A percentile compares a stretch with the other conserved stretches of the same genome.
Conservation (phyloP, 1,140 invertebrate species). For the Drosophila gunungcola region DNA sequence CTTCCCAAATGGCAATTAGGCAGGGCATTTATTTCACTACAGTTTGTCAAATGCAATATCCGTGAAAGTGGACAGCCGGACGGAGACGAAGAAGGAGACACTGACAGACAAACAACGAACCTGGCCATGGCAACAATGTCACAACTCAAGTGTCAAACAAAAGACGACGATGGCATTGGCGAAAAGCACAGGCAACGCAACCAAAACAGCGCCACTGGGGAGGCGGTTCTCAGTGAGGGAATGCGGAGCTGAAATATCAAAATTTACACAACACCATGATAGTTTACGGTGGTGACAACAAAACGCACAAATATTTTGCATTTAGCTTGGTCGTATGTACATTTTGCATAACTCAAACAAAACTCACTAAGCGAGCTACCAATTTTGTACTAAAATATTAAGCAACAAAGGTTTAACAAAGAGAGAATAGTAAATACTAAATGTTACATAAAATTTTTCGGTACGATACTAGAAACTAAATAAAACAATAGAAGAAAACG, state of each 20-base stretch:
- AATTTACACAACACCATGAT: slow-evolving; percentile 8
- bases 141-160: slow-evolving; percentile 72
- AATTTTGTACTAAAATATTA: slow-evolving; percentile 3
- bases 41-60: slow-evolving; percentile 61
- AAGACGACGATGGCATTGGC: slow-evolving; percentile 58
- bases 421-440: background rate
- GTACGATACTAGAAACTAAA: no score
- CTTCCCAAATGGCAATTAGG: slow-evolving; percentile 54
- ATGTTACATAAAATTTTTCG: background rate
- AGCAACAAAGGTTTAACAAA: background rate
- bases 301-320: slow-evolving; percentile 3
- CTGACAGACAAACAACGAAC: slow-evolving; percentile 14
- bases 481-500: no score
- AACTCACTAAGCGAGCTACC: background rate
- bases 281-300: slow-evolving; percentile 2
- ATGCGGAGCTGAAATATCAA: background rate
- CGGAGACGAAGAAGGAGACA: background rate
- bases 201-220: background rate
- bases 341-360: slow-evolving; percentile 14
- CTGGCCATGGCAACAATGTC: slow-evolving; percentile 70
- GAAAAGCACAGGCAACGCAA: slow-evolving; percentile 25
- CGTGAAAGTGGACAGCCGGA: slow-evolving; percentile 44
- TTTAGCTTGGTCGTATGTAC: background rate
- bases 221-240: background rate
- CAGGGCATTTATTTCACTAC: slow-evolving; percentile 53